Evolutionary conservation across 2,888 invertebrate genomes (phyloP).

Genomic region (Hoplodrina ambigua): DNA sequence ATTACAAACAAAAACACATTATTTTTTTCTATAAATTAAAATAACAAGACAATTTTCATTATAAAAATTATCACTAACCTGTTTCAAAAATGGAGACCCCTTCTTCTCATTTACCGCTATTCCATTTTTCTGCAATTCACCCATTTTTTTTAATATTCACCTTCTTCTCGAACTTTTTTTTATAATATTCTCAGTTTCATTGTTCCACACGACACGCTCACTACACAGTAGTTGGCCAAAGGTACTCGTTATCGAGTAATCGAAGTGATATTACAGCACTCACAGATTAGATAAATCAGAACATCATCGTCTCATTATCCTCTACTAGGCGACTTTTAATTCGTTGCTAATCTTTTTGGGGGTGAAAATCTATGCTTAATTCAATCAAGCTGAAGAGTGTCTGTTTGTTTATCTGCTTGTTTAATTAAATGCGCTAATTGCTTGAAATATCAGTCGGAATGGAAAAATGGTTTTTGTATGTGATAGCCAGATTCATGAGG

Average conservation of each 20-base stretch:
- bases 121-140: conserved; percentile 50
- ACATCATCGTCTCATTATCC: neutral
- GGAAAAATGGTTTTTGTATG: too few relatives aligned
- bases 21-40: too few relatives aligned
- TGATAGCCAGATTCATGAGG: too few relatives aligned
- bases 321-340: neutral
- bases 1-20: too few relatives aligned
- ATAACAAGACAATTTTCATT: neutral
- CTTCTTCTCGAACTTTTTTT: conserved; percentile 15
- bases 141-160: conserved; percentile 53
- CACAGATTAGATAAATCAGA: conserved; percentile 44
- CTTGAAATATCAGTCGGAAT: too few relatives aligned
- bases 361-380: too few relatives aligned
- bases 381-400: too few relatives aligned
- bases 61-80: conserved; percentile 48
- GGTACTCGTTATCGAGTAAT: conserved; percentile 27
- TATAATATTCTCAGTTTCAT: conserved; percentile 35
- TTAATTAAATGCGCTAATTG: too few relatives aligned
- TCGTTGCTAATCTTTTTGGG: neutral
- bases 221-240: conserved; percentile 25
- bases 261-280: conserved; percentile 33
- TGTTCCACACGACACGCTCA: conserved; percentile 36
- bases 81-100: conserved; percentile 69
- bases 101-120: conserved; percentile 34
- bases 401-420: too few relatives aligned